These are phyloP conservation scores for Pachycephala philippinensis DNA, from an alignment of 2,113 vertebrate species.

Conservation along the genomic window DNA sequence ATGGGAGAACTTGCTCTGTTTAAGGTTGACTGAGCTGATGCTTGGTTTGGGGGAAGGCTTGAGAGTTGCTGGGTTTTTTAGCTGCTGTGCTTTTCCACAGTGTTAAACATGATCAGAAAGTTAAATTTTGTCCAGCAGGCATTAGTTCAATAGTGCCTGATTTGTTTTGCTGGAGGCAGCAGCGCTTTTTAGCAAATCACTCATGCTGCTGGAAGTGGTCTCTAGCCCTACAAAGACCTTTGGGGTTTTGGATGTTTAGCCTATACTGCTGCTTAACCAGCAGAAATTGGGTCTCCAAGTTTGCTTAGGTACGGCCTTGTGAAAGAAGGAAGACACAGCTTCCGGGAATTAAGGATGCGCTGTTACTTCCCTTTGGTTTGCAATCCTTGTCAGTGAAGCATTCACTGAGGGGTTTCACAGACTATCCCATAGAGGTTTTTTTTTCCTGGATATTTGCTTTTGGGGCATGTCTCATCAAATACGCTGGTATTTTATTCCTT, in stretches of 20 bases:
- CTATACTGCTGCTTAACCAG: neutral
- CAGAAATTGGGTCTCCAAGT: neutral
- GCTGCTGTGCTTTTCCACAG: neutral
- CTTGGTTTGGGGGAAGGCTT: neutral
- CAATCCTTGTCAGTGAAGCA: neutral
- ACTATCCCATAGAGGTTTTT: fast-evolving
- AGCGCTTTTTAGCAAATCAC: neutral
- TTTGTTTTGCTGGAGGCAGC: neutral
- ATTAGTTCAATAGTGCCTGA: neutral
- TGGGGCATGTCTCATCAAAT: neutral
- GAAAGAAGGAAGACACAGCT: neutral
- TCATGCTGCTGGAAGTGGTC: neutral
- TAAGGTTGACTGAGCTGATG: neutral
- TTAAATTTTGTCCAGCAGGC: neutral
- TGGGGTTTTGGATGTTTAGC: neutral
- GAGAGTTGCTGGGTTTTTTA: neutral
- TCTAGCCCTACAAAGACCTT: neutral
- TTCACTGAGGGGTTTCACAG: neutral
- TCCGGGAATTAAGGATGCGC: fast-evolving
- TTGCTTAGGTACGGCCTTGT: fast-evolving
- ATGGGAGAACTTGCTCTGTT: neutral
- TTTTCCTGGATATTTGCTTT: neutral
- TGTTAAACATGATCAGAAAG: neutral
- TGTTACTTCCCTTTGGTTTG: neutral
- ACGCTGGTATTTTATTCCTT: neutral